Evolutionary conservation across 2,888 invertebrate genomes (phyloP).

Genomic region (Apodemia zela): DNA sequence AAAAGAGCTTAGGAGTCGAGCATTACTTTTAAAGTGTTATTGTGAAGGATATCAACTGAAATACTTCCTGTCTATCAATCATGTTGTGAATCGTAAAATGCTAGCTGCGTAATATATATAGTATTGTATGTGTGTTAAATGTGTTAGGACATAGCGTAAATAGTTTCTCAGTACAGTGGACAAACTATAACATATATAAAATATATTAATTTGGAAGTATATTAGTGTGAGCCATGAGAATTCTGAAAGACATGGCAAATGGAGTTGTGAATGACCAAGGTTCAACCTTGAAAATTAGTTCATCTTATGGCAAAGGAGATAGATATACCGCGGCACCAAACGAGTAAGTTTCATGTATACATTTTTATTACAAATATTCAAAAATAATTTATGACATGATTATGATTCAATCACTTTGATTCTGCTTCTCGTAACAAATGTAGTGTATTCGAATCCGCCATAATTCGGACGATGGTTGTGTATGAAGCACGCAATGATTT

Average conservation of each 20-base stretch:
- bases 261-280: slow-evolving; percentile 43
- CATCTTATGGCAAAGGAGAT: slow-evolving; percentile 70
- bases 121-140: background rate
- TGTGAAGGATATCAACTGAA: slow-evolving; percentile 66
- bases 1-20: background rate
- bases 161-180: background rate
- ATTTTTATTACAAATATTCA: no score
- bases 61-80: slow-evolving; percentile 45
- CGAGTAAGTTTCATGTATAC: slow-evolving; percentile 55
- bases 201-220: background rate
- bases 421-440: no score
- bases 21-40: slow-evolving; percentile 44
- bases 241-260: slow-evolving; percentile 51
- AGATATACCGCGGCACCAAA: slow-evolving; percentile 71
- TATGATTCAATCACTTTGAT: no score
- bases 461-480: no score
- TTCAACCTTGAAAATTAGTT: slow-evolving; percentile 43
- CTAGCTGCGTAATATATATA: background rate
- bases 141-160: background rate
- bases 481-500: no score
- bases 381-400: no score
- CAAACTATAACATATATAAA: background rate
- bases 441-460: no score
- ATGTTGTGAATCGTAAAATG: background rate
- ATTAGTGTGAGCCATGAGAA: slow-evolving; percentile 44